Conservation (phyloP, 2,888 invertebrate species). For the Diaprepes abbreviatus region DNA sequence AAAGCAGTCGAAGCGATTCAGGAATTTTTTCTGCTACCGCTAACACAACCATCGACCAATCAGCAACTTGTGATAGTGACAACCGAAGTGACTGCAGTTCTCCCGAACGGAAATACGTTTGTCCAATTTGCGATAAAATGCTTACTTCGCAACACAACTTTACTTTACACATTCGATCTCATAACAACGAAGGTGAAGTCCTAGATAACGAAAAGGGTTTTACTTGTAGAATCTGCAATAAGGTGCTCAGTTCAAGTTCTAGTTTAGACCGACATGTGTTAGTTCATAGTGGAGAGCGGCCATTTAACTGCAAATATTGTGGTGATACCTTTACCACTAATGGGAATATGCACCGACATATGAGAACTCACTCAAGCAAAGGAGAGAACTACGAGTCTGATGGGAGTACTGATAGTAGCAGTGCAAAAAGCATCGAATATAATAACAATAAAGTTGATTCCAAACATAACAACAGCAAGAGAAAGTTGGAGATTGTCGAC, state of each 20-base stretch:
- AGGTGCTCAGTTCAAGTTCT: slow-evolving; percentile 82
- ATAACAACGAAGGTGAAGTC: slow-evolving; percentile 71
- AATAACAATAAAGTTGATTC: slow-evolving; percentile 64
- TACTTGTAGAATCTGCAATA: slow-evolving; percentile 77
- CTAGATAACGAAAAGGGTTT: slow-evolving; percentile 67
- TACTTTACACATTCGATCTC: slow-evolving; percentile 78
- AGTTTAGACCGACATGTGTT: slow-evolving; percentile 85
- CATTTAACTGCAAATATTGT: slow-evolving; percentile 84
- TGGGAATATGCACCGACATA: slow-evolving; percentile 88
- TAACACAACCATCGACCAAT: slow-evolving; percentile 55
- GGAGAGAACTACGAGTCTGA: slow-evolving; percentile 73
- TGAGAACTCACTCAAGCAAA: slow-evolving; percentile 78
- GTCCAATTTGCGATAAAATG: slow-evolving; percentile 76
- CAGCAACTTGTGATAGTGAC: slow-evolving; percentile 69
- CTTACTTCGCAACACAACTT: slow-evolving; percentile 77
- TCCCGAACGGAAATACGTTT: slow-evolving; percentile 69
- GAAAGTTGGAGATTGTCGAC: slow-evolving; percentile 62
- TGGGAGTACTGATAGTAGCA: slow-evolving; percentile 69
- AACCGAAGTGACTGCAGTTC: slow-evolving; percentile 72
- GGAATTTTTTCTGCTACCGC: slow-evolving; percentile 65
- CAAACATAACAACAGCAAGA: slow-evolving; percentile 62
- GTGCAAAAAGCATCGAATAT: slow-evolving; percentile 64
- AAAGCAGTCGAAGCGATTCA: slow-evolving; percentile 61
- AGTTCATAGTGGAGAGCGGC: slow-evolving; percentile 85
- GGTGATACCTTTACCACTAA: slow-evolving; percentile 87